A percentile compares a stretch with the other conserved stretches of the same genome.
phyloP scores from a whole-genome alignment of 2,888 invertebrate genomes.

The Zaprionus lineosus region DNA sequence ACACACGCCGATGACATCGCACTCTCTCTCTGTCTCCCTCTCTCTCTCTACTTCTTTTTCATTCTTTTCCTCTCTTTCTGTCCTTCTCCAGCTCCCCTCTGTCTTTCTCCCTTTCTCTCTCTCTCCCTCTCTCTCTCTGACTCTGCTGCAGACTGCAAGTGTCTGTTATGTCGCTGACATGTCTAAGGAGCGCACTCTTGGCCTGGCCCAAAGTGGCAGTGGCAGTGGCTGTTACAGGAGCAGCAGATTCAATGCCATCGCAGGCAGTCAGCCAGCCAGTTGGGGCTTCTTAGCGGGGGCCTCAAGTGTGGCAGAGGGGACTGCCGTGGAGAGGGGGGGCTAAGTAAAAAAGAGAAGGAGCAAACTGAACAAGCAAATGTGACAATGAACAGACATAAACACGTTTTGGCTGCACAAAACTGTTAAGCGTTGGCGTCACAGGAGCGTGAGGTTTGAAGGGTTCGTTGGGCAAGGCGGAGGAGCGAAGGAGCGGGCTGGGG shows the following conservation, averaged over 20 bases:
- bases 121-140: constrained; percentile 10
- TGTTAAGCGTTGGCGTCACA: constrained; percentile 38
- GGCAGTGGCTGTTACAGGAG: constrained; percentile 26
- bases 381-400: constrained; percentile 76
- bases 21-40: constrained; percentile 15
- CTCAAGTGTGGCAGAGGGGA: not conserved
- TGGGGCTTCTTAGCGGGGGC: constrained; percentile 5
- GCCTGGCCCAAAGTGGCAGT: constrained; percentile 62
- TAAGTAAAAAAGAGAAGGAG: constrained; percentile 15
- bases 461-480: not conserved
- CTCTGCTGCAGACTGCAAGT: constrained; percentile 56
- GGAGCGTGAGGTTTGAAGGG: not conserved
- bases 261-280: no score
- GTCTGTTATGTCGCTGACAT: constrained; percentile 65
- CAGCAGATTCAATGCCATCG: constrained; percentile 1
- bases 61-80: constrained; percentile 42
- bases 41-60: constrained; percentile 52
- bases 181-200: constrained; percentile 61
- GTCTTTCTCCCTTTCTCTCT: constrained; percentile 11
- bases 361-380: constrained; percentile 72
- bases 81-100: constrained; percentile 24
- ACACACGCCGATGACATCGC: not conserved
- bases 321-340: not conserved
- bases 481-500: not conserved
- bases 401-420: constrained; percentile 65